A percentile compares a stretch with the other conserved stretches of the same genome.
These are phyloP conservation scores for Orcinus orca DNA, from an alignment of 2,113 vertebrate genomes.

Conservation along the genomic window DNA sequence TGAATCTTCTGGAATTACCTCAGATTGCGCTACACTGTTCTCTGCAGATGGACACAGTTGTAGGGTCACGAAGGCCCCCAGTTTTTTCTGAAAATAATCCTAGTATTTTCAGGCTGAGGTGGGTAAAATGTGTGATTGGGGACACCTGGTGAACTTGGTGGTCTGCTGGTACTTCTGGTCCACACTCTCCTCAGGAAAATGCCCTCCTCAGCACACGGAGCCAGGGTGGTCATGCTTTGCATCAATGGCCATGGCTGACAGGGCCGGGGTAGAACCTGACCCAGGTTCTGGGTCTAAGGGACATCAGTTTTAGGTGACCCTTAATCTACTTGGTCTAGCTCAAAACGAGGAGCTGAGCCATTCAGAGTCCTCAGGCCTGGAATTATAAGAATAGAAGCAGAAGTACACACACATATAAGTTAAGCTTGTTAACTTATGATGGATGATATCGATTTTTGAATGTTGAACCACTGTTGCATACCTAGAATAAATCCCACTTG, in stretches of 20 bases:
- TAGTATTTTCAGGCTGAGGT: neutral
- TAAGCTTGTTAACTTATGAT: neutral
- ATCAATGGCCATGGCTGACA: neutral
- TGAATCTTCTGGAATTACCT: neutral
- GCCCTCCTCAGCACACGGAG: accelerated
- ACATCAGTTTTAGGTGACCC: neutral
- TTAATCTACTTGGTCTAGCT: neutral
- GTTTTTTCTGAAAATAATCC: neutral
- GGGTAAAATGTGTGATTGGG: accelerated
- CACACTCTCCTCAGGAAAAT: neutral
- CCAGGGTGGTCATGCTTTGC: accelerated
- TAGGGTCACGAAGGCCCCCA: neutral
- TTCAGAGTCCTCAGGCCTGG: neutral
- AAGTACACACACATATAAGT: neutral
- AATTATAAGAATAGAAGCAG: neutral
- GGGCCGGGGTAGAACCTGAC: neutral
- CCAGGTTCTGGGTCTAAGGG: neutral
- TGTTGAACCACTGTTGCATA: neutral
- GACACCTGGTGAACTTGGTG: neutral
- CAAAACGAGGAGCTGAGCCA: neutral
- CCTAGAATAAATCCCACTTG: neutral
- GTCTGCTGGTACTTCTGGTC: neutral
- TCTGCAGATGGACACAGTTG: neutral
- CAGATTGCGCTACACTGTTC: accelerated
- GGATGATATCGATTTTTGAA: neutral